Evolutionary conservation across 2,888 invertebrate species (phyloP).

Genomic region (Oligia fasciuncula): DNA sequence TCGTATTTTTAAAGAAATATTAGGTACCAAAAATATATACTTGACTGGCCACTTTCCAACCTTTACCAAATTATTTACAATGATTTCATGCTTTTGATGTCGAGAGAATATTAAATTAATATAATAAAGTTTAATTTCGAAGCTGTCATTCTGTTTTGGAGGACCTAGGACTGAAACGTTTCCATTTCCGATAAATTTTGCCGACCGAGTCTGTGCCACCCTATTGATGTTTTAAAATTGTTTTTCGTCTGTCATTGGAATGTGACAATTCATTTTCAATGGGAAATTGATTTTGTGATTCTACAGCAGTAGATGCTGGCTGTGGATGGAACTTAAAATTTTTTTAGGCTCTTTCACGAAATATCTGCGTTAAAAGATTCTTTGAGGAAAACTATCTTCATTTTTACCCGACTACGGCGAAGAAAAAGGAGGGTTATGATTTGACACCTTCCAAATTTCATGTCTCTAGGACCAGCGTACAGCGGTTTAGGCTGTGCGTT

Average conservation of each 20-base stretch:
- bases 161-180: constrained; percentile 58
- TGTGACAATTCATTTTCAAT: constrained; percentile 54
- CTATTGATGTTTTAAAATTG: constrained; percentile 70
- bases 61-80: neutral
- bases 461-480: too few species aligned
- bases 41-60: neutral
- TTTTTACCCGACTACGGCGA: too few species aligned
- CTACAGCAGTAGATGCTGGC: neutral
- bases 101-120: constrained; percentile 36
- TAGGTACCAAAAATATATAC: neutral
- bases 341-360: neutral
- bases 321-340: neutral
- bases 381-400: neutral
- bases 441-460: too few species aligned
- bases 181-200: constrained; percentile 79
- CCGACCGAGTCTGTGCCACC: constrained; percentile 66
- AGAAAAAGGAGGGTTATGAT: too few species aligned
- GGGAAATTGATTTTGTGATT: constrained; percentile 57
- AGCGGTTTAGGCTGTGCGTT: too few species aligned
- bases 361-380: neutral
- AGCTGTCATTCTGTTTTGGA: constrained; percentile 80
- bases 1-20: neutral
- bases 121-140: constrained; percentile 81
- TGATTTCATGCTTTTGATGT: constrained; percentile 29
- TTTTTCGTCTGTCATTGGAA: constrained; percentile 54